These are phyloP conservation scores for Tinamus guttatus DNA, from an alignment of 2,113 vertebrate genomes.

Conservation along the genomic window DNA sequence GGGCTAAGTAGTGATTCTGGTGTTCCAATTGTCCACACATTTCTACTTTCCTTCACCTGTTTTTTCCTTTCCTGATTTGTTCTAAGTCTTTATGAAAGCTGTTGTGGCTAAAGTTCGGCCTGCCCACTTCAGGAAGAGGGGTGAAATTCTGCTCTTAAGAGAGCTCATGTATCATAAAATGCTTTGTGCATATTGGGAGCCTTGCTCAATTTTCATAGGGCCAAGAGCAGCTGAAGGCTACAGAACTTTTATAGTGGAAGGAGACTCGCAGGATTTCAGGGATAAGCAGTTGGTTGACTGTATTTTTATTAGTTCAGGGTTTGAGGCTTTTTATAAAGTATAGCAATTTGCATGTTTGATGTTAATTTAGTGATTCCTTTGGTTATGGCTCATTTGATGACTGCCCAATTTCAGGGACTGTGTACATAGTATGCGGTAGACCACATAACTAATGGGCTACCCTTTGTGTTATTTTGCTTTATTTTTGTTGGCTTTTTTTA, in stretches of 20 bases:
- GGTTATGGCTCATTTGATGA: background rate
- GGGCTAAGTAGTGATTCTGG: background rate
- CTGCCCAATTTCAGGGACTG: background rate
- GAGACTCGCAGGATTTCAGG: background rate
- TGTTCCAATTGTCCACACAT: background rate
- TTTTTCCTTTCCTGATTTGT: background rate
- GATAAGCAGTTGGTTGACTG: background rate
- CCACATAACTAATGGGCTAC: background rate
- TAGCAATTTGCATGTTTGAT: background rate
- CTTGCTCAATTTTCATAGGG: background rate
- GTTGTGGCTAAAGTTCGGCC: background rate
- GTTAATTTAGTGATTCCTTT: background rate
- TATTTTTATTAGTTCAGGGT: background rate
- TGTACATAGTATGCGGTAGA: background rate
- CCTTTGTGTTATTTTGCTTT: background rate
- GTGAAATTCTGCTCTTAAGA: background rate
- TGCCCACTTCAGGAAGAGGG: background rate
- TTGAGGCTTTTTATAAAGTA: background rate
- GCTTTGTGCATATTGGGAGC: background rate
- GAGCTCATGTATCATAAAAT: background rate
- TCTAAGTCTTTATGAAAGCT: background rate
- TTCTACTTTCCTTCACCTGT: background rate
- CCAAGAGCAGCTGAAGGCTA: background rate
- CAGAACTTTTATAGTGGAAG: background rate
- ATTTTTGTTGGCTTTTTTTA: background rate